These are phyloP conservation scores for Arbacia lixula DNA, from an alignment of 53 echinoderm and acorn worm genomes.

Conservation along the genomic window DNA sequence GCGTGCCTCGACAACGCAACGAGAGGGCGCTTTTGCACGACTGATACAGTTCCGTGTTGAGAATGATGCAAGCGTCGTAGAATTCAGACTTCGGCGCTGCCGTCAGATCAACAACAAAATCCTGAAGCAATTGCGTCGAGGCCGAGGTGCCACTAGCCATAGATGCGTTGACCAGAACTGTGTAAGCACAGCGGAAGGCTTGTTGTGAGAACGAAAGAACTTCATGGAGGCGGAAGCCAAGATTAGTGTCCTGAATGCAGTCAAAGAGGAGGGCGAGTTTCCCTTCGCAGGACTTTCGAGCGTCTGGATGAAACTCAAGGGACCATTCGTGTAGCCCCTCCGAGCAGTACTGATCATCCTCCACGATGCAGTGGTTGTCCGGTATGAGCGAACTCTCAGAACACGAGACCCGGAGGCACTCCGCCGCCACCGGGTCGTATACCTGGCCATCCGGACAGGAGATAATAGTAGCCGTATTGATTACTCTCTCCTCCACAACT, in stretches of 20 bases:
- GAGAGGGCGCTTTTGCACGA: constrained; percentile 10
- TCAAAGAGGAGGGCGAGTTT: not conserved
- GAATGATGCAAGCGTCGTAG: constrained; percentile 14
- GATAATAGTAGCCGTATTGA: not conserved
- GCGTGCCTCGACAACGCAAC: not conserved
- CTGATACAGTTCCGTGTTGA: not conserved
- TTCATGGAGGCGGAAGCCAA: not conserved
- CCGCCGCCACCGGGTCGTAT: constrained; percentile 13
- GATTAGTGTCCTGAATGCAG: not conserved
- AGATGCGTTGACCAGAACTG: constrained; percentile 28
- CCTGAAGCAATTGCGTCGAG: not conserved
- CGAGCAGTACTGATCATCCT: not conserved
- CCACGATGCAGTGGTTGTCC: constrained; percentile 2
- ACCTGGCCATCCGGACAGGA: constrained; percentile 32
- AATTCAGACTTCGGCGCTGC: not conserved
- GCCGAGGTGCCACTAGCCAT: not conserved
- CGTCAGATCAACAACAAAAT: not conserved
- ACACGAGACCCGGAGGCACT: constrained; percentile 37
- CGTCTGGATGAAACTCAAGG: constrained; percentile 14
- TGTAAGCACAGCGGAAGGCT: not conserved
- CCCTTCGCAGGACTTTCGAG: not conserved
- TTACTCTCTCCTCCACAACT: not conserved
- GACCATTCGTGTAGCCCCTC: constrained; percentile 2
- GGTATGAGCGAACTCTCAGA: constrained; percentile 10
- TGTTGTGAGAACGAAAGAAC: not conserved